Base-by-base conservation (phyloP, 2,113 vertebrate genomes). In the Oryzias melastigma region DNA sequence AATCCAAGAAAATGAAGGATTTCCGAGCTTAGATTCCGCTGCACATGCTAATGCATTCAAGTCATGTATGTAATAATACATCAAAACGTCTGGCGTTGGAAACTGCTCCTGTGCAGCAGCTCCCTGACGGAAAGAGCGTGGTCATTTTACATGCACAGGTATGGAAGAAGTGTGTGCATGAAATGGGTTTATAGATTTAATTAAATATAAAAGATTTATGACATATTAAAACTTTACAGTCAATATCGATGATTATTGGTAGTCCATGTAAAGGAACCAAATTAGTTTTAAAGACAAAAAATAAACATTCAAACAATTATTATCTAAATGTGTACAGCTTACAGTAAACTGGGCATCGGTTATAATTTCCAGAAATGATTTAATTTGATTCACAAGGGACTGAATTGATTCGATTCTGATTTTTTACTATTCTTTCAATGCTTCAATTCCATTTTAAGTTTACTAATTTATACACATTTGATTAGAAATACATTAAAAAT, bases 1-100 rank as follows among this genome's bases (percentile, higher is more conserved):
- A 78, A 61, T 35, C 25, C 18, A 53, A 75, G 75, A 71, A 53
- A 78, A 73, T 35, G 48, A 65, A 50, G 47, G 45, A 56, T 83
- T 82, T 74, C 48, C 64, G 47, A 66, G 12, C 7, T 18, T 47
- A 44, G 16, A 54, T 59, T 59, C 17, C 29, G 29, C 43, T 19
- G 20, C 45, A 14, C 58, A 58, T 56, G 44, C 54, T 80, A 75
- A 84, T 79, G 66, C 40, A 74, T 75, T 81, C 55, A 62, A 54
- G 84, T 62, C 71, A 75, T 68, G 53, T 54, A 20, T 24, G 19
- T 58, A 53, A 14, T 24, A 60, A 77, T 76, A 76, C 70, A 81
- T 83, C 40, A 83, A 71, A 83, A 81, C 55, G 41, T 79, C 63
- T 53, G 48, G 58, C 16, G 53, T 4, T 0, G 16, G 63, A 71